Base-by-base conservation (phyloP, 2,888 invertebrate species). In the Caenorhabditis afra region DNA sequence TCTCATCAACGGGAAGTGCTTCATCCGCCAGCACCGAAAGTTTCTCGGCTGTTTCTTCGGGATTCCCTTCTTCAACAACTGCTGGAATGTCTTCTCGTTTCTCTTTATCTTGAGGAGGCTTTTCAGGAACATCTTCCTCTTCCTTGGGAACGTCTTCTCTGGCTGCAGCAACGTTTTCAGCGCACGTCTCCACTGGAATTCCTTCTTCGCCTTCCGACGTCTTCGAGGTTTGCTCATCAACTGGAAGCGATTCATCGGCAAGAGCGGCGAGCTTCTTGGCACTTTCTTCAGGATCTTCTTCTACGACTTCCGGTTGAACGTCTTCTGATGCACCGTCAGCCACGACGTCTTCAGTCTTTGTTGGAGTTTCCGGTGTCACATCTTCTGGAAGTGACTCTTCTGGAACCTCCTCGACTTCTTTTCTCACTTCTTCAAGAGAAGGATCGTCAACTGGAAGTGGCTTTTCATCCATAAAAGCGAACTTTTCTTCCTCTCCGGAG, bases 111-210 rank as follows among this genome's bases (percentile, higher is more conserved):
- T 16, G 12, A 16, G 5, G 44, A 12, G 44, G n/a, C 0, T 58
- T 22, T 44, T 59, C 47, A 22, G 41, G 22, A 29, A 29, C 47
- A 23, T 47, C 47, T 22, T 44, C 59, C 11, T 12, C 20, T 16
- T 59, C 47, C 8, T 20, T 44, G 18, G 39, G 14, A 11, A 23
- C 39, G 7, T 52, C 55, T 47, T 57, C 47, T 49, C 57, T 49
- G n/a, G 47, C 22, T 23, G 50, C 29, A 29, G 44, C 0, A 14
- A n/a, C 52, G 20, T 35, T 12, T 20, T 49, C 39, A 18, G 1
- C 20, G 12, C 49, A 49, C 1, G 37, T 14, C 11, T 20, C 49
- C 22, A 37, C 20, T 1, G n/a, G 14, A 7, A 64, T 12, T 8
- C 22, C n/a, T 10, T 61, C 49, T 16, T 35, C 35, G 12, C 12